phyloP scores from a whole-genome alignment of 2,888 invertebrate species.

The Adela reaumurella region DNA sequence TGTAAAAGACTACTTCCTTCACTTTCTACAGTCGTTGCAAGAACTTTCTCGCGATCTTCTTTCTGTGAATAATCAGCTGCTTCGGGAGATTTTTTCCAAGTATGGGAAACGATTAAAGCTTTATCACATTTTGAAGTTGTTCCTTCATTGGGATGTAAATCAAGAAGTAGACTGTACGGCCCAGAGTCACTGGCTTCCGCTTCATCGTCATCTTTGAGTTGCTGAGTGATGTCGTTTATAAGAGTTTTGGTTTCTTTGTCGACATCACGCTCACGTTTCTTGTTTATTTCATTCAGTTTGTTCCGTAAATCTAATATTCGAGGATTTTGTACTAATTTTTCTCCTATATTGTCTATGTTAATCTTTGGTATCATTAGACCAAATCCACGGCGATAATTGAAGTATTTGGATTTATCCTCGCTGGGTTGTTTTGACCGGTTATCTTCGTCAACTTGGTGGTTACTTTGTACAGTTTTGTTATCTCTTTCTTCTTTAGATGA shows the following conservation, averaged over 20 bases:
- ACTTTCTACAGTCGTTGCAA: not conserved
- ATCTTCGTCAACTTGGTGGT: not conserved
- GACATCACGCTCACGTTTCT: constrained; percentile 38
- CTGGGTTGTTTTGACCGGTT: not conserved
- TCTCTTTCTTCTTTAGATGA: not conserved
- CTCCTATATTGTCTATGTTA: constrained; percentile 38
- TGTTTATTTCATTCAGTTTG: constrained; percentile 44
- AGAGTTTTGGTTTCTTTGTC: constrained; percentile 41
- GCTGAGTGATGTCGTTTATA: constrained; percentile 41
- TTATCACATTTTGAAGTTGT: not conserved
- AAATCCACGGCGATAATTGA: not conserved
- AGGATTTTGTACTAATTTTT: constrained; percentile 27
- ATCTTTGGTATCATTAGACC: constrained; percentile 36
- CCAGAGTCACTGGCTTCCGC: constrained; percentile 46
- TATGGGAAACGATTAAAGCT: not conserved
- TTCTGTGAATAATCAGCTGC: no score
- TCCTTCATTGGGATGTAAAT: constrained; percentile 24
- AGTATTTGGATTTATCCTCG: not conserved
- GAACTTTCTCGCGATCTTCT: not conserved
- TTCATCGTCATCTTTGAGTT: constrained; percentile 40
- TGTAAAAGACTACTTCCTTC: constrained; percentile 6
- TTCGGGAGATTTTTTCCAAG: not conserved
- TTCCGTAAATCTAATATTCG: constrained; percentile 45
- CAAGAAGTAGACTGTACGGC: constrained; percentile 59
- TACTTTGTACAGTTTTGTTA: not conserved